Evolutionary conservation across 2,113 vertebrate species (phyloP), one percentile per base, ranked within the genome.

Genomic region (Phaethornis superciliosus): DNA sequence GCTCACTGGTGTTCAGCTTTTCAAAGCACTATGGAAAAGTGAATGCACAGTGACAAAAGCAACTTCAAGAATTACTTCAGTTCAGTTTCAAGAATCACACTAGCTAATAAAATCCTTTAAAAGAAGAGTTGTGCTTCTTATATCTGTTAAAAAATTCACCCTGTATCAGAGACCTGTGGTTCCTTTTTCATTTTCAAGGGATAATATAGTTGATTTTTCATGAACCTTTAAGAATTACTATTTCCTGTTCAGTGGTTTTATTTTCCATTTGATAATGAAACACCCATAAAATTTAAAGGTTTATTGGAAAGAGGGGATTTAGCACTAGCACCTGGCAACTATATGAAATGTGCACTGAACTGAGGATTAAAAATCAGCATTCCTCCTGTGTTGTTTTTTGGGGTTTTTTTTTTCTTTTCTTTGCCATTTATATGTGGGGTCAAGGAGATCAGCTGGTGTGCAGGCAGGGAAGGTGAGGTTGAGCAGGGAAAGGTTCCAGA

Each of bases 231-330:
- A 83, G 64, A 78, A 88, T 81, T 65, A 85, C 44, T 89, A 37
- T 90, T 94, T 95, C 88, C 94, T 70, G 51, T 81, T 91, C 72
- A 63, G 63, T 70, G 68, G 74, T 83, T 94, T 94, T 94, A 63
- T 92, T 96, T 89, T 88, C 89, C 70, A 83, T 80, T 85, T 95
- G 71, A 96, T 91, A 88, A 80, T 74, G 79, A 94, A 95, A 88
- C 75, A 89, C 63, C 23, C 81, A 94, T 92, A 95, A 94, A 93
- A 94, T 89, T 67, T 85, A 56, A 89, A 89, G 79, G 16, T 89
- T 89, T 94, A 78, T 26, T 81, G 80, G 37, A 19, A 76, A 88
- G 60, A 67, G 5, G 18, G 63, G 9, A 21, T 81, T 95, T 91
- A 81, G 75, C 69, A 80, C 75, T 65, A 95, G 60, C 93, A 95